These are phyloP conservation scores for Mythimna ferrago DNA, from an alignment of 2,888 invertebrate species.

Conservation along the genomic window DNA sequence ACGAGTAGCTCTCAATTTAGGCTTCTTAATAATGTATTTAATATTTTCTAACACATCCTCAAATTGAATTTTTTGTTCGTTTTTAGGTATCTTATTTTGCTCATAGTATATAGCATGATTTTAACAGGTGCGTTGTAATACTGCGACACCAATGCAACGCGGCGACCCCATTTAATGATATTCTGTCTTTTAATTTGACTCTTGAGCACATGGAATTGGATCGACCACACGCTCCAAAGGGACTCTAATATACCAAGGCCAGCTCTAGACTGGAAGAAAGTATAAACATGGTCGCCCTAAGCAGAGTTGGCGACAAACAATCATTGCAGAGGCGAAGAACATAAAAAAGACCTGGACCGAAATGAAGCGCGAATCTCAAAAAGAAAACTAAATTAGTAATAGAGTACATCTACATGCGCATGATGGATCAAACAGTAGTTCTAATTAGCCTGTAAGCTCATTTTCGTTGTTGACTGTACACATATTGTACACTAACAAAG, in stretches of 20 bases:
- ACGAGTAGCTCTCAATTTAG: background rate
- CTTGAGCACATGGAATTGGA: background rate
- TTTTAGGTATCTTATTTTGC: background rate
- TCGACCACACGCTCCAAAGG: no score
- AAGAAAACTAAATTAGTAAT: background rate
- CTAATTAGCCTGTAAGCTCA: background rate
- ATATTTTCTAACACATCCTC: background rate
- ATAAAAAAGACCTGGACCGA: no score
- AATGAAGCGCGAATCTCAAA: no score
- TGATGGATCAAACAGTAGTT: background rate
- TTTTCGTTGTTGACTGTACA: slow-evolving; percentile 36
- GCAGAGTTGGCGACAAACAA: no score
- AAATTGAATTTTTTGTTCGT: background rate
- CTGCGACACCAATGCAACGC: background rate
- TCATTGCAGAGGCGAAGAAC: no score
- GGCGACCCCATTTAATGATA: no score
- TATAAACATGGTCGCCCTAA: no score
- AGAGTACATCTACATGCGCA: background rate
- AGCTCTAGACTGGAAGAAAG: no score
- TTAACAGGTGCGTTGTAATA: background rate
- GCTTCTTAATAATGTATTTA: background rate
- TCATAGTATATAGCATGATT: background rate
- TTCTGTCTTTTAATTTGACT: background rate
- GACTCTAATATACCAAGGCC: no score
- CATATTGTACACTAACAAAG: slow-evolving; percentile 60